Conservation (phyloP, 2,797 vertebrate species). For the Erpetoichthys calabaricus region DNA sequence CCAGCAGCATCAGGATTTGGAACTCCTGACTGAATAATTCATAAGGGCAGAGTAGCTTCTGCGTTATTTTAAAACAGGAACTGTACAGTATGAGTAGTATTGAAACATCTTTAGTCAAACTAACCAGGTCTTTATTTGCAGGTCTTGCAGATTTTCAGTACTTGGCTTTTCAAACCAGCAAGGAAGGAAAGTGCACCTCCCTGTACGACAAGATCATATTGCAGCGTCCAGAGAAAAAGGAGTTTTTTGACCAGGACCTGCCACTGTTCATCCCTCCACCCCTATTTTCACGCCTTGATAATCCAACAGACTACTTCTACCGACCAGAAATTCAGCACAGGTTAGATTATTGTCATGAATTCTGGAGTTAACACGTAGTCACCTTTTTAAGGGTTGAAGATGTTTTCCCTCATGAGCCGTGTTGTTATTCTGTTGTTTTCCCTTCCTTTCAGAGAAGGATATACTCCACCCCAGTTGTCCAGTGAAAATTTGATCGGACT, state of each 20-base stretch:
- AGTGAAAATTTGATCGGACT: slow-evolving; percentile 62
- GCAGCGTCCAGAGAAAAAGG: slow-evolving; percentile 65
- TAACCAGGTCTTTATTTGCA: slow-evolving; percentile 23
- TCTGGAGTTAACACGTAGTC: too few relatives aligned
- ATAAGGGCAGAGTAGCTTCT: too few relatives aligned
- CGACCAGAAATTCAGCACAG: slow-evolving; percentile 66
- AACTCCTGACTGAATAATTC: too few relatives aligned
- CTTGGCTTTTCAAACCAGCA: slow-evolving; percentile 60
- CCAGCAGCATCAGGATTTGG: too few relatives aligned
- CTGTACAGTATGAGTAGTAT: too few relatives aligned
- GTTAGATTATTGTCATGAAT: slow-evolving; percentile 24
- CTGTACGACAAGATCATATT: slow-evolving; percentile 81
- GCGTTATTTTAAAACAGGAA: too few relatives aligned
- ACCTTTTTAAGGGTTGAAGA: too few relatives aligned
- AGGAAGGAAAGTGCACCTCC: slow-evolving; percentile 44
- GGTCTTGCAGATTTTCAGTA: slow-evolving; percentile 94
- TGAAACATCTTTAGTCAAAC: too few relatives aligned
- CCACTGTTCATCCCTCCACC: slow-evolving; percentile 80
- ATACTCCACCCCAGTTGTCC: slow-evolving; percentile 27
- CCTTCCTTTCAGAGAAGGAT: slow-evolving; percentile 39
- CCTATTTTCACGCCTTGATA: slow-evolving; percentile 88
- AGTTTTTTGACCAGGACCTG: slow-evolving; percentile 68
- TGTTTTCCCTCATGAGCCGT: too few relatives aligned
- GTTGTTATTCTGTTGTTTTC: too few relatives aligned
- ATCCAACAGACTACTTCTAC: slow-evolving; percentile 75